Percentiles rank a stretch among this genome's conserved stretches.
These are phyloP conservation scores for Pogonomyrmex californicus DNA, from an alignment of 1,140 invertebrate genomes.

Conservation along the genomic window DNA sequence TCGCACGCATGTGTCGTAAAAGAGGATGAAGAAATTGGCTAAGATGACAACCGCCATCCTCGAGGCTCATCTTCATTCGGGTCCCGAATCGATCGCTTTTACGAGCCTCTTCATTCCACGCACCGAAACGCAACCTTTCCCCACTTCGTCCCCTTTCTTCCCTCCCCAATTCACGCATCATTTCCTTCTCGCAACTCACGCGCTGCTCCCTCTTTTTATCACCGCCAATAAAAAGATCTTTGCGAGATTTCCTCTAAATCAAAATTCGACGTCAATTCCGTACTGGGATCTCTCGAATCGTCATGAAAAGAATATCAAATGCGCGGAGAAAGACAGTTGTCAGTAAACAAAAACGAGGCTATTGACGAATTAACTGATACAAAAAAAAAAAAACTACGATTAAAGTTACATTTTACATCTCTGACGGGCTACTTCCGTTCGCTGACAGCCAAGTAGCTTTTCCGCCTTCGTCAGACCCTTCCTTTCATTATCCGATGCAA, in stretches of 20 bases:
- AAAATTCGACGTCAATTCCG: slow-evolving; percentile 59
- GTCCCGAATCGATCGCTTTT: slow-evolving; percentile 68
- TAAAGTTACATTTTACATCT: not conserved
- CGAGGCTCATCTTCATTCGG: slow-evolving; percentile 64
- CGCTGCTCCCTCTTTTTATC: slow-evolving; percentile 62
- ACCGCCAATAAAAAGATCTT: slow-evolving; percentile 71
- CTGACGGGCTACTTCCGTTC: not conserved
- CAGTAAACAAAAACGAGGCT: slow-evolving; percentile 39
- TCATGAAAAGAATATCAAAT: slow-evolving; percentile 43
- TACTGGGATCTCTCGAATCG: slow-evolving; percentile 22
- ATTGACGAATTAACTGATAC: slow-evolving; percentile 7
- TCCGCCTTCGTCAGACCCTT: not conserved
- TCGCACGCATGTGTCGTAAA: slow-evolving; percentile 46
- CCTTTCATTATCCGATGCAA: not conserved
- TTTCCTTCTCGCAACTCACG: not conserved
- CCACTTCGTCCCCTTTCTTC: no score
- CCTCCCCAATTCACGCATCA: not conserved
- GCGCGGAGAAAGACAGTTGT: slow-evolving; percentile 27
- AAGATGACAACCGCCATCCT: not conserved
- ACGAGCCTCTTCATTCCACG: slow-evolving; percentile 65
- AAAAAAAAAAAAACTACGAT: no score
- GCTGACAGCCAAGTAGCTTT: not conserved
- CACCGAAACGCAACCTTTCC: not conserved
- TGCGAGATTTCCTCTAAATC: slow-evolving; percentile 69
- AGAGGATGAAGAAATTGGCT: slow-evolving; percentile 21